These are phyloP conservation scores for Philereme transversata DNA, from an alignment of 2,888 invertebrate genomes.

Conservation along the genomic window DNA sequence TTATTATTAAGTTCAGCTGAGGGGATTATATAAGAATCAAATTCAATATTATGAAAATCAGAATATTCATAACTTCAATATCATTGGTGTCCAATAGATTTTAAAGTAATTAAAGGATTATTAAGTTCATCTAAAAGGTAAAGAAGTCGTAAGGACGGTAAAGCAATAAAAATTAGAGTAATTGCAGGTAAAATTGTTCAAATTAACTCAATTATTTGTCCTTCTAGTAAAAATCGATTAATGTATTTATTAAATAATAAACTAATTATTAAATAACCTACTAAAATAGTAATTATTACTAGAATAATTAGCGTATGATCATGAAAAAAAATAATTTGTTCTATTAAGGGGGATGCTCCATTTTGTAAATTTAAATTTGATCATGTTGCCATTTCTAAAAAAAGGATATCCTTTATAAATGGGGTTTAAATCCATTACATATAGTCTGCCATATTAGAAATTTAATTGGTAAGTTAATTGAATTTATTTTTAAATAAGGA, in stretches of 20 bases:
- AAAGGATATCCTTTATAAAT: conserved; percentile 86
- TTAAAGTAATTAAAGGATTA: conserved; percentile 83
- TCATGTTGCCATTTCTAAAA: conserved; percentile 86
- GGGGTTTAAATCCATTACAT: conserved; percentile 87
- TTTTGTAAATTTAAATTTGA: conserved; percentile 84
- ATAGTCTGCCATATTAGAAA: conserved; percentile 84
- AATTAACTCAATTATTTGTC: conserved; percentile 86
- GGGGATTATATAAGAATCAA: conserved; percentile 85
- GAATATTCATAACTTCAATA: conserved; percentile 88
- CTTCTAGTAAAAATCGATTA: conserved; percentile 83
- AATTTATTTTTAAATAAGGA: no score
- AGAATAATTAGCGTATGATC: conserved; percentile 85
- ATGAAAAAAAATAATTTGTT: conserved; percentile 87
- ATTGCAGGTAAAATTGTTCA: conserved; percentile 86
- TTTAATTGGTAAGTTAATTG: no score
- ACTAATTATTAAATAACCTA: conserved; percentile 81
- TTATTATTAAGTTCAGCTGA: conserved; percentile 58
- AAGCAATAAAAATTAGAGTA: conserved; percentile 85
- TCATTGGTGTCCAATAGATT: conserved; percentile 87
- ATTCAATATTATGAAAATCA: conserved; percentile 84
- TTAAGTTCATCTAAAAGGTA: conserved; percentile 86
- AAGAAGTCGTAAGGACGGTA: conserved; percentile 85
- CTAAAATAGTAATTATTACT: conserved; percentile 85
- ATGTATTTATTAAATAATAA: conserved; percentile 83
- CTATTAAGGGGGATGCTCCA: conserved; percentile 85